These are phyloP conservation scores for Ischnura elegans DNA, from an alignment of 2,888 invertebrate genomes.

Conservation along the genomic window DNA sequence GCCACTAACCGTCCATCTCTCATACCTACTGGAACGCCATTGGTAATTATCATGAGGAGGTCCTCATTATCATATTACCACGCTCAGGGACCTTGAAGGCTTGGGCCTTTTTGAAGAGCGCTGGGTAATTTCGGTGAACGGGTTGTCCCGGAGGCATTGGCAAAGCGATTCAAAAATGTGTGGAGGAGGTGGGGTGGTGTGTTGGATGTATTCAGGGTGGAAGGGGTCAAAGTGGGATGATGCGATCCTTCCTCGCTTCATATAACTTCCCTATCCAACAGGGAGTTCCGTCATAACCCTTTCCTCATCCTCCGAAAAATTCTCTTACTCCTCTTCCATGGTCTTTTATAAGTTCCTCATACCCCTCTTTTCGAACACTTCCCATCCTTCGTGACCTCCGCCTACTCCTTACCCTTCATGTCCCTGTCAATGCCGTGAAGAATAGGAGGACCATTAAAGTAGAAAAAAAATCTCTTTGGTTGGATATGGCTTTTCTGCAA, in stretches of 20 bases:
- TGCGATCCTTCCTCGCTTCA: not conserved
- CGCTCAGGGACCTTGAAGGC: slow-evolving; percentile 62
- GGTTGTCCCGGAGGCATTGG: slow-evolving; percentile 62
- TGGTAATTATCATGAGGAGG: slow-evolving; percentile 63
- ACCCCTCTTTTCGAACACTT: not conserved
- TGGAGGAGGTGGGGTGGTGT: not conserved
- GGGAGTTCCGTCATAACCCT: not conserved
- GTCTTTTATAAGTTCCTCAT: not conserved
- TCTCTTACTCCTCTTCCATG: not conserved
- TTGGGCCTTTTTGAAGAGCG: slow-evolving; percentile 58
- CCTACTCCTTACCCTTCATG: slow-evolving; percentile 45
- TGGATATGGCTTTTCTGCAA: slow-evolving; percentile 59
- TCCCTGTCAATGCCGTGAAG: slow-evolving; percentile 65
- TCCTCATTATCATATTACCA: slow-evolving; percentile 67
- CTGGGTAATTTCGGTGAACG: slow-evolving; percentile 65
- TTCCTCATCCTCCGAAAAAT: not conserved
- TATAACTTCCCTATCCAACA: not conserved
- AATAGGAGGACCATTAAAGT: slow-evolving; percentile 60
- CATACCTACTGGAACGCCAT: slow-evolving; percentile 57
- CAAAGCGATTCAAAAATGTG: slow-evolving; percentile 55
- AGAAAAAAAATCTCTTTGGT: slow-evolving; percentile 47
- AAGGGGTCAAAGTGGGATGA: not conserved
- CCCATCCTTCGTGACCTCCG: slow-evolving; percentile 51
- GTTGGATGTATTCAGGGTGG: not conserved
- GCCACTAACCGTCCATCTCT: slow-evolving; percentile 29